These are phyloP conservation scores for Virgularia gustaviana DNA, from an alignment of 92 coral and sea anemone species.

Conservation along the genomic window DNA sequence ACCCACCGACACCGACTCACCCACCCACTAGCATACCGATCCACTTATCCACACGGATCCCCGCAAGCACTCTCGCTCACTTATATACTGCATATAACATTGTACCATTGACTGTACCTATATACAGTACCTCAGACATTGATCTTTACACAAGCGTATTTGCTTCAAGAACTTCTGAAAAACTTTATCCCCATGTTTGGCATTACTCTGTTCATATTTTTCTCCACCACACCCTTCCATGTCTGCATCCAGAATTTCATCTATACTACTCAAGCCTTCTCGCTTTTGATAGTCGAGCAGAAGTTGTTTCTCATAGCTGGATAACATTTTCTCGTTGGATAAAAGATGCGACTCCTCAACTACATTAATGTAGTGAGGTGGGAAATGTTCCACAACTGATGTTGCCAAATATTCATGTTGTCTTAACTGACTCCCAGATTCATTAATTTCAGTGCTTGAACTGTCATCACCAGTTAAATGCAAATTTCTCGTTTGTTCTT, in stretches of 20 bases:
- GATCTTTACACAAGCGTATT: slow-evolving; percentile 64
- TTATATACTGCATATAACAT: too few relatives aligned
- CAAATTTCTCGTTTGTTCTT: neutral
- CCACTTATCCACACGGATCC: too few relatives aligned
- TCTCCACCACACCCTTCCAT: slow-evolving; percentile 45
- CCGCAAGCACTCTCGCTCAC: too few relatives aligned
- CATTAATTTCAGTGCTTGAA: neutral
- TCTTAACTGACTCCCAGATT: neutral
- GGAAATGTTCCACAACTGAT: neutral
- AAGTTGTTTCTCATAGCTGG: slow-evolving; percentile 67
- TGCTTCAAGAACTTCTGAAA: slow-evolving; percentile 77
- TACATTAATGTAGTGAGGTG: slow-evolving; percentile 68
- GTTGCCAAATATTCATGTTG: too few relatives aligned
- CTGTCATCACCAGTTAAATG: neutral
- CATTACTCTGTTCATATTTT: slow-evolving; percentile 61
- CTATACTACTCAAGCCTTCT: slow-evolving; percentile 55
- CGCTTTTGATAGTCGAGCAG: slow-evolving; percentile 55
- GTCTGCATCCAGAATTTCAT: slow-evolving; percentile 32
- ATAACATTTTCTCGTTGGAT: slow-evolving; percentile 16
- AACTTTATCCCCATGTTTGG: slow-evolving; percentile 74
- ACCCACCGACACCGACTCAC: too few relatives aligned
- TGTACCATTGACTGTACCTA: too few relatives aligned
- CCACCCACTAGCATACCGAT: too few relatives aligned
- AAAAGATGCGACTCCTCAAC: slow-evolving; percentile 43
- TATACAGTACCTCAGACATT: slow-evolving; percentile 70